A percentile compares a stretch with the other conserved stretches of the same genome.
These are phyloP conservation scores for Peromyscus californicus DNA, from an alignment of 2,113 vertebrate genomes.

Conservation along the genomic window DNA sequence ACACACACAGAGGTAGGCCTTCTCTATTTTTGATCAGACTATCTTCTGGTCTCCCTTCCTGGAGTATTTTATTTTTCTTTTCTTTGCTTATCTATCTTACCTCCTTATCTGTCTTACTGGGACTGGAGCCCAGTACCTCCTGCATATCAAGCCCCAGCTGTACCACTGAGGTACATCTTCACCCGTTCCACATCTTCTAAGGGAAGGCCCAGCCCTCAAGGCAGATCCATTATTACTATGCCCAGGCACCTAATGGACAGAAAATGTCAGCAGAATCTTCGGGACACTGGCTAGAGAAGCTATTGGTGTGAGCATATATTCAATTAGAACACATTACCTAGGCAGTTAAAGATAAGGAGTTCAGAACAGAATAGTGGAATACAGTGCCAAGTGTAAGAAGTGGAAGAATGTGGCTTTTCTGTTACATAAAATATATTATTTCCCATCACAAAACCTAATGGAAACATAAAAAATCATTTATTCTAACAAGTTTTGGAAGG, in stretches of 20 bases:
- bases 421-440: constrained; percentile 79
- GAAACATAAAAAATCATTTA: constrained; percentile 80
- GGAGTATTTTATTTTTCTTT: background rate
- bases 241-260: background rate
- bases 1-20: background rate
- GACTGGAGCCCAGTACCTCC: background rate
- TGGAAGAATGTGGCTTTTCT: constrained; percentile 62
- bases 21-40: background rate
- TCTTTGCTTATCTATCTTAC: background rate
- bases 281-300: background rate
- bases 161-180: background rate
- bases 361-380: background rate
- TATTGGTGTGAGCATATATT: background rate
- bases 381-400: constrained; percentile 57
- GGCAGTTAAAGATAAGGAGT: constrained; percentile 25
- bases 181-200: background rate
- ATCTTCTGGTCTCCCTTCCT: background rate
- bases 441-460: constrained; percentile 78
- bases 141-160: too few relatives aligned
- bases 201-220: background rate
- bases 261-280: constrained; percentile 4
- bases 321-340: constrained; percentile 50
- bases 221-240: background rate
- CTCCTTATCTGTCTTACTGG: background rate
- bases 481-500: constrained; percentile 75